Base-by-base conservation (phyloP, 2,113 vertebrate genomes). In the Electrona antarctica region DNA sequence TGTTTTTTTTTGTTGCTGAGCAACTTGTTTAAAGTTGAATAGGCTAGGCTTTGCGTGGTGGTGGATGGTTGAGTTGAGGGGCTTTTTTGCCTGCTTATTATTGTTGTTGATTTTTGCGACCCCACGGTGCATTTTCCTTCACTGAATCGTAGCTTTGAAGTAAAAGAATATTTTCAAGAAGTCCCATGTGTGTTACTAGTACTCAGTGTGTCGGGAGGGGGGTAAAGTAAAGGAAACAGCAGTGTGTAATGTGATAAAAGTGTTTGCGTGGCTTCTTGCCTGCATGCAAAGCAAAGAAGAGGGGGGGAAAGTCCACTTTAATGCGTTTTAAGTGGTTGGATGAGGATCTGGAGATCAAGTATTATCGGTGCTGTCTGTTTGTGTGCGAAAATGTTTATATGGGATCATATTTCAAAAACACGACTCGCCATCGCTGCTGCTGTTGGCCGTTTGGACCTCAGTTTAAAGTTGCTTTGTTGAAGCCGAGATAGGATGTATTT, bases 341-440 rank as follows among this genome's bases (percentile, higher is more conserved):
- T 41, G 8, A 13, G 21, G 21, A 21, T 41, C 5, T 41, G 0
- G 5, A 41, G 33, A 41, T 41, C 33, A 41, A 48, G n/a, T 72
- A 6, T 9, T 47, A 21, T 21, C 21, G 41, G 3, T 51, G 63
- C 61, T 60, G 21, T 21, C 21, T 21, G 21, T 21, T 21, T 21
- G 45, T 64, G 45, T 64, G 49, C 14, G 52, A 67, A 84, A 77
- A 81, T 65, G 62, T 80, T 76, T 14, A 55, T 29, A 74, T 80
- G 73, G 81, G 70, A 77, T 90, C 84, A 73, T 45, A 77, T 89
- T 88, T 83, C 85, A 88, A 79, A 76, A 84, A 86, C 80, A 85
- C 63, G 71, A 56, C 65, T 74, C 69, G 69, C 9, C 77, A 68
- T 66, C 66, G 50, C 55, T 77, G 55, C 55, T 77, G 55, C 73